Evolutionary conservation across 2,113 vertebrate species (phyloP), one percentile per base, ranked within the genome.

Genomic region (Miniopterus natalensis): DNA sequence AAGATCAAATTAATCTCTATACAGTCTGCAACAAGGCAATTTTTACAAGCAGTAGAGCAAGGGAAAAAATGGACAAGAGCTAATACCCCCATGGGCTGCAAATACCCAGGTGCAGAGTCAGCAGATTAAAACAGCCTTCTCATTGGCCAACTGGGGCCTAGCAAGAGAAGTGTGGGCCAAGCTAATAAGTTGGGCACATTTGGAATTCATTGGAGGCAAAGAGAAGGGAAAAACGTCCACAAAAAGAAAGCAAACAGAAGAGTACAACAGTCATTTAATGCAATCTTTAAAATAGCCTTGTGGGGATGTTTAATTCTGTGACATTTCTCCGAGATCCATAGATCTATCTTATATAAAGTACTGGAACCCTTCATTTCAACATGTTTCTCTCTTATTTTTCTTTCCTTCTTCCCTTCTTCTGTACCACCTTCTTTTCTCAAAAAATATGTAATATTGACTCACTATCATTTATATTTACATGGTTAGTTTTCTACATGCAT

Each of bases 111-210:
- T 90, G 66, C 61, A 65, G 23, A 49, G 40, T 84, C 61, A 95
- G 63, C 20, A 83, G 81, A 88, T 88, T 59, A 93, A 93, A 97
- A 95, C 17, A 94, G 40, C 5, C 57, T 93, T 89, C 47, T 86
- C 87, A 36, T 55, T 90, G 57, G n/a, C 77, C 73, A 87, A 36
- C 57, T 29, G 84, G 49, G 59, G 27, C 31, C 55, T 40, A 57
- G 31, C 31, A 88, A 89, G 47, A 84, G 53, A 90, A 57, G 20
- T 51, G 66, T 88, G 42, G 25, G 11, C 65, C 42, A 87, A 73
- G 4, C 8, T 92, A 90, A 73, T 65, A 85, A 78, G 53, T 51
- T 47, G 74, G 63, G 17, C 29, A 78, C 65, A 92, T 84, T 65
- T 90, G 71, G 51, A 95, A 95, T 92, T 83, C 70, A 93, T 2